Evolutionary conservation across 2,113 vertebrate species (phyloP).

Genomic region (Triplophysa siluroides): DNA sequence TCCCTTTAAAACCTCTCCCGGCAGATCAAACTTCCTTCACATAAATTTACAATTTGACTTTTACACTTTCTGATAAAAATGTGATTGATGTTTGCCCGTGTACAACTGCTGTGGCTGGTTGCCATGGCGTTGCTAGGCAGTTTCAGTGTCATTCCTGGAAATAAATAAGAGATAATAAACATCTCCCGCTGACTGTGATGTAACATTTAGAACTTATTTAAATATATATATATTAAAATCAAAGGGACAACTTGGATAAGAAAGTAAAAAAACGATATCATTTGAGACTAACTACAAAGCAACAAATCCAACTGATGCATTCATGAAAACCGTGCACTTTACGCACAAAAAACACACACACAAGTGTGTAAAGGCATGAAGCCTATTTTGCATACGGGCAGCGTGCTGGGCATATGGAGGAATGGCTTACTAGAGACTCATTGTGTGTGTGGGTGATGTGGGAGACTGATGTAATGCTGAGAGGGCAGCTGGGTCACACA

Average conservation of each 20-base stretch:
- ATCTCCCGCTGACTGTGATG: too few species aligned
- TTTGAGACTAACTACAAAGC: neutral
- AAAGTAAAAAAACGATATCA: too few species aligned
- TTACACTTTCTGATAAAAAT: neutral
- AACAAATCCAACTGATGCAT: slow-evolving; percentile 14
- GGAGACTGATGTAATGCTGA: slow-evolving; percentile 50
- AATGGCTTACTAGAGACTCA: slow-evolving; percentile 23
- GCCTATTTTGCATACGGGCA: slow-evolving; percentile 28
- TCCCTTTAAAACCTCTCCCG: slow-evolving; percentile 8
- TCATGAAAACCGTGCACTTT: neutral
- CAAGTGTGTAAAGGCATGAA: slow-evolving; percentile 28
- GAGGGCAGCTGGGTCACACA: slow-evolving; percentile 54
- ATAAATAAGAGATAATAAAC: too few species aligned
- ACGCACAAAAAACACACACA: neutral
- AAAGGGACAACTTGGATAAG: too few species aligned
- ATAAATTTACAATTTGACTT: neutral
- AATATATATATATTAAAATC: too few species aligned
- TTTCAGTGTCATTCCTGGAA: neutral
- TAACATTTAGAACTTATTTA: too few species aligned
- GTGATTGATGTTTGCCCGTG: neutral
- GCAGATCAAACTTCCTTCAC: slow-evolving; percentile 23
- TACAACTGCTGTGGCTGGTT: neutral
- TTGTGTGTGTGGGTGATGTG: slow-evolving; percentile 37
- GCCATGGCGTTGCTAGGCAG: neutral
- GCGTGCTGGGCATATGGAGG: slow-evolving; percentile 47